These are phyloP conservation scores for Drosophila borealis DNA, from an alignment of 2,888 invertebrate genomes.

Conservation along the genomic window DNA sequence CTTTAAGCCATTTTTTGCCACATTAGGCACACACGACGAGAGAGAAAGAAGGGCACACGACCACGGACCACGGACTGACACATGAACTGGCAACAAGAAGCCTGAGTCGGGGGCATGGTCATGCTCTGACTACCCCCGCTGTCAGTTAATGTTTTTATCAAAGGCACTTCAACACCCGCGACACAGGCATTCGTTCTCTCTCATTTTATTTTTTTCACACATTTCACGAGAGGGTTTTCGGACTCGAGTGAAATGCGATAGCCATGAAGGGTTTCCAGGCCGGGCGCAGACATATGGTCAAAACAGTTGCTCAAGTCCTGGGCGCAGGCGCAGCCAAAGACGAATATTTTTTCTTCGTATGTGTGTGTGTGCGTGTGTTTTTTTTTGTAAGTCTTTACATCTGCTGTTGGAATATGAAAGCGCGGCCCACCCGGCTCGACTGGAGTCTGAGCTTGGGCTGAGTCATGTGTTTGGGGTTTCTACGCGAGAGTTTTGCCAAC, in stretches of 20 bases:
- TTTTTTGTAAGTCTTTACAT: slow-evolving; percentile 73
- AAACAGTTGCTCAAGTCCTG: slow-evolving; percentile 63
- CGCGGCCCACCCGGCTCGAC: slow-evolving; percentile 65
- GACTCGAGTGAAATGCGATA: slow-evolving; percentile 80
- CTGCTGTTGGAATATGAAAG: slow-evolving; percentile 49
- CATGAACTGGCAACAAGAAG: not conserved
- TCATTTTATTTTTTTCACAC: slow-evolving; percentile 52
- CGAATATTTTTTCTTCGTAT: slow-evolving; percentile 7
- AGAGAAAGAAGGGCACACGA: slow-evolving; percentile 56
- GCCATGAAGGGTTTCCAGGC: slow-evolving; percentile 76
- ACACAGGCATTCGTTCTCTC: slow-evolving; percentile 29
- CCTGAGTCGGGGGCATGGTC: slow-evolving; percentile 25
- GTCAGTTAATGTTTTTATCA: slow-evolving; percentile 78
- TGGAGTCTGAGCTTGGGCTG: slow-evolving; percentile 27
- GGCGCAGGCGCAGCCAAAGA: slow-evolving; percentile 55
- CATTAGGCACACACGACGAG: slow-evolving; percentile 46
- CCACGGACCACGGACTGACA: slow-evolving; percentile 37
- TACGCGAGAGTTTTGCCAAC: slow-evolving; percentile 66
- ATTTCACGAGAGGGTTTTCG: slow-evolving; percentile 26
- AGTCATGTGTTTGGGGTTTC: slow-evolving; percentile 51
- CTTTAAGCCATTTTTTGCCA: slow-evolving; percentile 56
- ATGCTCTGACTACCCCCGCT: slow-evolving; percentile 71
- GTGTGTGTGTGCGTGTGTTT: not conserved
- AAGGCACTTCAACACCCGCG: slow-evolving; percentile 66
- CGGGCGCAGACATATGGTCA: slow-evolving; percentile 60